Evolutionary conservation across 2,113 vertebrate species (phyloP).

Genomic region (Tapirus terrestris): DNA sequence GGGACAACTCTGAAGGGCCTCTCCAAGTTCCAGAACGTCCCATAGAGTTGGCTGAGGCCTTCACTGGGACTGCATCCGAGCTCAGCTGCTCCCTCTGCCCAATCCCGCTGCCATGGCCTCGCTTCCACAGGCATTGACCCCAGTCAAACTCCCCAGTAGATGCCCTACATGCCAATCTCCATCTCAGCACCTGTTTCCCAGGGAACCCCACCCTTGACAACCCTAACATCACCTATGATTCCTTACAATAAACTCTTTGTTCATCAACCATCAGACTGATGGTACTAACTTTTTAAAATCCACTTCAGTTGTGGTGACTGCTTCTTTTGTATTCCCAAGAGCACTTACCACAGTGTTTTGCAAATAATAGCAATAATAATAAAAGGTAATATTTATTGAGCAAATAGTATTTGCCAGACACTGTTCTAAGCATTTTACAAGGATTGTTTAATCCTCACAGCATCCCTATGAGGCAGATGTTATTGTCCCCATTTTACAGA

Average conservation of each 20-base stretch:
- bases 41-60: background rate
- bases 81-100: background rate
- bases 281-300: background rate
- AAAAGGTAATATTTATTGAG: background rate
- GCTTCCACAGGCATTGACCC: background rate
- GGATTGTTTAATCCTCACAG: background rate
- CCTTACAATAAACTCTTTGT: background rate
- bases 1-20: background rate
- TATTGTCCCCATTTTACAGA: conserved; percentile 15
- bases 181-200: background rate
- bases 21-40: background rate
- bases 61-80: background rate
- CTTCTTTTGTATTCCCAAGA: background rate
- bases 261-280: background rate
- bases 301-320: background rate
- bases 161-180: background rate
- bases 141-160: background rate
- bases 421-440: background rate
- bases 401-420: background rate
- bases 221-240: background rate
- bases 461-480: background rate
- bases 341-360: background rate
- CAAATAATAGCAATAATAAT: background rate
- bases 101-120: background rate
- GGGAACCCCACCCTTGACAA: background rate